Evolutionary conservation across 30 jellyfish, hydroid and myxozoan species (phyloP), one percentile per base, ranked within the genome.

Genomic region (Clytia hemisphaerica): DNA sequence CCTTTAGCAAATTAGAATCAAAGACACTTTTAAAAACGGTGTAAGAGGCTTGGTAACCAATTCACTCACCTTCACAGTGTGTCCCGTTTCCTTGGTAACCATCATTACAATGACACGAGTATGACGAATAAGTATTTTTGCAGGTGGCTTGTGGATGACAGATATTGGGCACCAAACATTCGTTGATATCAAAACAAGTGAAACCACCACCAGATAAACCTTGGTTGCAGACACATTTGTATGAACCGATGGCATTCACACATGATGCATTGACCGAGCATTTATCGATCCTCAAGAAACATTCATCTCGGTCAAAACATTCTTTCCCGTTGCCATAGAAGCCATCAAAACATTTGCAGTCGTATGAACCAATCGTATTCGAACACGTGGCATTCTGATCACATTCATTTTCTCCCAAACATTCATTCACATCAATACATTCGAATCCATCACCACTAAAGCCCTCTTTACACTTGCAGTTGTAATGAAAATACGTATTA

Each of bases 401-500:
- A 27, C 93, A 80, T 15, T 37, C 34, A 60, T 26, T 68, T 4
- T 71, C 71, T 22, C 0, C 58, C 49, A n/a, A 15, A 51, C 83
- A 71, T 35, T 50, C 72, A 42, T 50, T 51, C 31, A 68, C 27
- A 32, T 65, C 78, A n/a, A 47, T 45, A 50, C 80, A 68, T 18
- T 10, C 1, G 12, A 50, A 30, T 19, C 71, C 71, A 46, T 47
- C 69, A 6, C 71, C 71, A 47, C 37, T 46, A 27, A 47, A 49
- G 34, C 71, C 71, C 4, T 38, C 14, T 33, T 12, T 68, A 61
- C 80, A 47, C 22, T 45, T 45, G 71, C 69, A 49, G 30, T 30
- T 24, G 46, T 54, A 88, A 5, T 92, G 76, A 14, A 93, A 93
- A 54, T 31, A 40, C 6, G 93, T 88, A 46, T 88, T 81, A 2